phyloP scores from a whole-genome alignment of 2,113 vertebrate genomes.

The Erinaceus europaeus region DNA sequence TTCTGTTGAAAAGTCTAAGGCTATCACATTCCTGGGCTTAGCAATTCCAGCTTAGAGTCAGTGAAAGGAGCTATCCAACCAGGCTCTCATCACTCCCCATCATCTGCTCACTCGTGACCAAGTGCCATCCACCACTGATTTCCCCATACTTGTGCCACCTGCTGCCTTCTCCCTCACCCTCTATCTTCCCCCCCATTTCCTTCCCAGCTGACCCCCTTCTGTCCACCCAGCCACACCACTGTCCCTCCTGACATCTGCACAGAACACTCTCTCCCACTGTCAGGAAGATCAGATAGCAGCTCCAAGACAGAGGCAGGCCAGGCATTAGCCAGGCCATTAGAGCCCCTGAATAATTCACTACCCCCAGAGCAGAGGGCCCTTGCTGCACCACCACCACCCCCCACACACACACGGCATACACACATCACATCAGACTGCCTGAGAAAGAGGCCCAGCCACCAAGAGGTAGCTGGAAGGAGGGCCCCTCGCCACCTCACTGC shows the following conservation, averaged over 20 bases:
- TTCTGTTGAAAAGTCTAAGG: background rate
- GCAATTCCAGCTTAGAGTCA: background rate
- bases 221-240: background rate
- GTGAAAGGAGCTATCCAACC: background rate
- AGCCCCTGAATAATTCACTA: constrained; percentile 44
- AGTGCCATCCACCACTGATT: background rate
- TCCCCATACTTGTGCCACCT: background rate
- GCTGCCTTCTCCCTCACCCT: background rate
- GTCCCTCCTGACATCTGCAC: background rate
- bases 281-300: background rate
- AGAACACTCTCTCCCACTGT: background rate
- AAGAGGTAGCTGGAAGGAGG: background rate
- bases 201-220: background rate
- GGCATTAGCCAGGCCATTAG: background rate
- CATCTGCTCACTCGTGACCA: background rate
- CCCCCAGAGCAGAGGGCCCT: background rate
- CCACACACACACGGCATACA: no score
- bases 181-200: background rate
- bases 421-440: no score
- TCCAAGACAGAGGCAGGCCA: background rate
- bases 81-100: background rate
- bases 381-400: background rate
- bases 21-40: no score
- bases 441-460: background rate
- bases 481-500: background rate